Evolutionary conservation across 1,140 invertebrate genomes (phyloP).

Genomic region (Meloidogyne hapla): DNA sequence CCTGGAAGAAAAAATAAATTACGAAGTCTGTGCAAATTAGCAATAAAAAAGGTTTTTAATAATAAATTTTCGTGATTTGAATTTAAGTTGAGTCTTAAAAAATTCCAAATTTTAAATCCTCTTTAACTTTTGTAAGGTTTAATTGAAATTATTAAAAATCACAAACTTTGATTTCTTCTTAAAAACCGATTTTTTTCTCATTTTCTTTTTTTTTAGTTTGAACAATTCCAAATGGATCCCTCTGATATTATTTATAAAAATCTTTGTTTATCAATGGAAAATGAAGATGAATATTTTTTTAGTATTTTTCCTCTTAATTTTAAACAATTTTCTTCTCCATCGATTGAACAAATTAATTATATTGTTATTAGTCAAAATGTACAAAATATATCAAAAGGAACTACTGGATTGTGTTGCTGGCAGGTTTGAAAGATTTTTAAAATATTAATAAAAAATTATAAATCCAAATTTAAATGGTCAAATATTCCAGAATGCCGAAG

Average conservation of each 20-base stretch:
- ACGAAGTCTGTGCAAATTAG: neutral
- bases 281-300: constrained; percentile 13
- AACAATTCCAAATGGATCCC: constrained; percentile 7
- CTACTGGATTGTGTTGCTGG: constrained; percentile 33
- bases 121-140: too few species aligned
- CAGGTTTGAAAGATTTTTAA: constrained; percentile 13
- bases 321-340: neutral
- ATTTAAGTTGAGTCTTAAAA: too few species aligned
- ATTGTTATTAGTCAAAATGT: constrained; percentile 24
- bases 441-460: too few species aligned
- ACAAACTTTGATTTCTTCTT: neutral
- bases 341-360: neutral
- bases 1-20: neutral
- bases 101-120: too few species aligned
- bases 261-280: constrained; percentile 25
- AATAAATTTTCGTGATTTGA: too few species aligned
- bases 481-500: too few species aligned
- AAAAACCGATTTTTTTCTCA: neutral
- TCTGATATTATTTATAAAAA: constrained; percentile 27
- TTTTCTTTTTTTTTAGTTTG: constrained; percentile 13
- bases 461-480: too few species aligned
- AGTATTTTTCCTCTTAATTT: constrained; percentile 9
- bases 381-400: constrained; percentile 29
- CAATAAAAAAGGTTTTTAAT: constrained; percentile 2
- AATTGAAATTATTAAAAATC: neutral